Evolutionary conservation across 2,113 vertebrate species (phyloP).

Genomic region (Tyrannus savana): DNA sequence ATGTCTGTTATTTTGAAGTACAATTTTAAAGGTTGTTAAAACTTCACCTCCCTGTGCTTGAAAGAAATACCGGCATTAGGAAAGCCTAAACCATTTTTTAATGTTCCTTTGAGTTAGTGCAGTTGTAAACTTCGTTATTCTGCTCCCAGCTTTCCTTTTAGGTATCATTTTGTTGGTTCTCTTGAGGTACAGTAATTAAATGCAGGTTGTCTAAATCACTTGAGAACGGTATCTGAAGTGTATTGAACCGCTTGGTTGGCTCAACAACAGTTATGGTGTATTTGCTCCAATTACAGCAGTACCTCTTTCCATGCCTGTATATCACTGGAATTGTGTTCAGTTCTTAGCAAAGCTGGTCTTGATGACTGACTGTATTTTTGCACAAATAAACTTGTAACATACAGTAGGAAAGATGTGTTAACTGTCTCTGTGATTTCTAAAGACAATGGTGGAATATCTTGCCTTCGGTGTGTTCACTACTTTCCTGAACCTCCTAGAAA

Average conservation of each 20-base stretch:
- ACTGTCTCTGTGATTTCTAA: not conserved
- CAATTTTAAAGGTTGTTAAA: not conserved
- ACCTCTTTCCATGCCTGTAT: not conserved
- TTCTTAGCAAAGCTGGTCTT: not conserved
- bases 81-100: not conserved
- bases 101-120: not conserved
- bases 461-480: not conserved
- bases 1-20: not conserved
- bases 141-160: not conserved
- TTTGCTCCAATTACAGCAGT: not conserved
- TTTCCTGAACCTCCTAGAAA: not conserved
- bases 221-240: not conserved
- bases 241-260: not conserved
- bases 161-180: not conserved
- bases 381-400: not conserved
- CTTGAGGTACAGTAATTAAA: not conserved
- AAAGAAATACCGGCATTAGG: not conserved
- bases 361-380: slow-evolving; percentile 11
- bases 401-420: not conserved
- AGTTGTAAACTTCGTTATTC: not conserved
- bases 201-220: not conserved
- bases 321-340: not conserved
- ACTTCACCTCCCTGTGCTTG: not conserved
- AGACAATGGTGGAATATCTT: not conserved
- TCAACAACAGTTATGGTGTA: not conserved